Evolutionary conservation across 2,797 vertebrate genomes (phyloP).

Genomic region (Tenualosa ilisha): DNA sequence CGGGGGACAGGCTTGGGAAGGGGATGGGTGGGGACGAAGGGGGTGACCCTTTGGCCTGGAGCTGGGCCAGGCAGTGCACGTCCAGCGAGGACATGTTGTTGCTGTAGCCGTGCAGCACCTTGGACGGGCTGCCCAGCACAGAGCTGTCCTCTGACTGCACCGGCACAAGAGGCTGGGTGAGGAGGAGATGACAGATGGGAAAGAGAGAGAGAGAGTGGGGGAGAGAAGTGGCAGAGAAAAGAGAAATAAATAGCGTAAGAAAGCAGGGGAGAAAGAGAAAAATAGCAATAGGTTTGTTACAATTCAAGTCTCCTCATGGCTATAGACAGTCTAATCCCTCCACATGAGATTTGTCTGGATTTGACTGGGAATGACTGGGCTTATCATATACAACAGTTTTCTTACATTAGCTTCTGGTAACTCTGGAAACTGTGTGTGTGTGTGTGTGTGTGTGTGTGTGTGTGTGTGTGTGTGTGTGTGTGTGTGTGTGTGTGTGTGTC

Average conservation of each 20-base stretch:
- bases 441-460: neutral
- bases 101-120: slow-evolving; percentile 84
- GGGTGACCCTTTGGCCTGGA: slow-evolving; percentile 72
- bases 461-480: slow-evolving; percentile 9
- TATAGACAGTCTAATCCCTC: neutral
- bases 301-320: neutral
- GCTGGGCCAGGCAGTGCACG: slow-evolving; percentile 85
- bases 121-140: slow-evolving; percentile 63
- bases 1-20: slow-evolving; percentile 81
- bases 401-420: neutral
- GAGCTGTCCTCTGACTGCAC: slow-evolving; percentile 59
- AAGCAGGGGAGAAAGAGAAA: neutral
- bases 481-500: neutral
- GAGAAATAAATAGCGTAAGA: neutral
- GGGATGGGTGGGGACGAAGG: slow-evolving; percentile 77
- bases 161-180: slow-evolving; percentile 62
- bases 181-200: neutral
- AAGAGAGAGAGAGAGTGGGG: neutral
- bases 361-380: neutral
- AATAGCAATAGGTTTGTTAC: neutral
- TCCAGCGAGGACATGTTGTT: slow-evolving; percentile 90
- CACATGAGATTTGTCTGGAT: neutral
- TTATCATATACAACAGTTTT: too few species aligned
- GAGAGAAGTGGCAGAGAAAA: neutral
- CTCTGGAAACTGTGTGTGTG: neutral